Evolutionary conservation across 2,113 vertebrate genomes (phyloP).

Genomic region (Ranitomeya variabilis): DNA sequence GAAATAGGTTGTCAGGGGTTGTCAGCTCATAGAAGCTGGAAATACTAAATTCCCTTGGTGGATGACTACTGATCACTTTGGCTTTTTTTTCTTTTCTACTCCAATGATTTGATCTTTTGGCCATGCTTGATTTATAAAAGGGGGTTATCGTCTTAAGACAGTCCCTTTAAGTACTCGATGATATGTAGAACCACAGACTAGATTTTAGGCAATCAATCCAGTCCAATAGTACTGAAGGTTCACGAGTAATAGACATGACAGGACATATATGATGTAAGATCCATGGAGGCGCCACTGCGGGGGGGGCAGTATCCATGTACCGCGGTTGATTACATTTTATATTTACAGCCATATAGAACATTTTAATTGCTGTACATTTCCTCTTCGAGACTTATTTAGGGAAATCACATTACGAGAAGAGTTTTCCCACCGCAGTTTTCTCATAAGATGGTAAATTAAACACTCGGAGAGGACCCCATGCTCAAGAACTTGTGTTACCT

Average conservation of each 20-base stretch:
- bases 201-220: no score
- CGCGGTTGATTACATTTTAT: neutral
- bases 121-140: no score
- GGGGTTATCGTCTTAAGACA: no score
- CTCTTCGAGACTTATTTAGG: neutral
- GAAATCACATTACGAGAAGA: slow-evolving; percentile 20
- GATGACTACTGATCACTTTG: no score
- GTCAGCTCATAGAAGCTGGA: no score
- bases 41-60: no score
- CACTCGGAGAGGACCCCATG: slow-evolving; percentile 6
- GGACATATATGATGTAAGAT: neutral
- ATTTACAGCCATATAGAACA: neutral
- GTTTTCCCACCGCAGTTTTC: slow-evolving; percentile 23
- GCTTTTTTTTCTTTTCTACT: no score
- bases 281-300: neutral
- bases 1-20: no score
- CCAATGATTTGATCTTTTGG: no score
- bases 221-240: neutral
- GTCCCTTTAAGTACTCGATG: no score
- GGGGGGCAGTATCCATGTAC: neutral
- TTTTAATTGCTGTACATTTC: slow-evolving; percentile 2
- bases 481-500: slow-evolving; percentile 4
- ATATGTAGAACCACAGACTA: no score
- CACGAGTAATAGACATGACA: neutral
- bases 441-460: slow-evolving; percentile 45